These are phyloP conservation scores for Cinara cedri DNA, from an alignment of 2,888 invertebrate species.

Conservation along the genomic window DNA sequence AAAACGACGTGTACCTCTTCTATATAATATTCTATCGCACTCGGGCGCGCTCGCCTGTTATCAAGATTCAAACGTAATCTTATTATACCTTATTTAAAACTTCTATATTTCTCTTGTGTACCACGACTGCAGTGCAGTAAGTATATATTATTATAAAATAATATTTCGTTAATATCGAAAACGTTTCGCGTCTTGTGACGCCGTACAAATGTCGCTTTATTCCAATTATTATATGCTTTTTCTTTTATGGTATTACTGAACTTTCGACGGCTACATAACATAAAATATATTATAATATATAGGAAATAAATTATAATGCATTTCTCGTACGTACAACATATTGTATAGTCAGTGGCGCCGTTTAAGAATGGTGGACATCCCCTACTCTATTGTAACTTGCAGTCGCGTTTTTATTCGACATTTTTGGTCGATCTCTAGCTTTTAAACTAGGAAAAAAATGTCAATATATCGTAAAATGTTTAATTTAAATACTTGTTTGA, in stretches of 20 bases:
- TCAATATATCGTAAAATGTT: no score
- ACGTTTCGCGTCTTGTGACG: neutral
- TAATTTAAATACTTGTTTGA: no score
- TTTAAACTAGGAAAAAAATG: no score
- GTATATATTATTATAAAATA: no score
- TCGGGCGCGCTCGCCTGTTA: neutral
- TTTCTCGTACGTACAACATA: neutral
- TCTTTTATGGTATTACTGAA: slow-evolving; percentile 9
- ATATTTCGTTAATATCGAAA: neutral
- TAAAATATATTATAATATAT: neutral
- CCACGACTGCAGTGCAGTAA: no score
- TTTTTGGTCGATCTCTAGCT: no score
- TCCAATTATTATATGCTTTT: slow-evolving; percentile 15
- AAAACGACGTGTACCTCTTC: neutral
- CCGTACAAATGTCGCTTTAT: neutral
- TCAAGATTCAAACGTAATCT: slow-evolving; percentile 26
- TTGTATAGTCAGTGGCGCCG: no score
- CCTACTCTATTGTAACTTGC: no score
- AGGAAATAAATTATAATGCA: neutral
- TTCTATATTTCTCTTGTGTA: neutral
- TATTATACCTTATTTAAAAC: slow-evolving; percentile 22
- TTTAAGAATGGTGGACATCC: no score
- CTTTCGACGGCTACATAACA: neutral
- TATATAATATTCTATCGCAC: neutral
- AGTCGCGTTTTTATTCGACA: no score